phyloP scores from a whole-genome alignment of 1,140 invertebrate genomes.

The Bombus terrestris region DNA sequence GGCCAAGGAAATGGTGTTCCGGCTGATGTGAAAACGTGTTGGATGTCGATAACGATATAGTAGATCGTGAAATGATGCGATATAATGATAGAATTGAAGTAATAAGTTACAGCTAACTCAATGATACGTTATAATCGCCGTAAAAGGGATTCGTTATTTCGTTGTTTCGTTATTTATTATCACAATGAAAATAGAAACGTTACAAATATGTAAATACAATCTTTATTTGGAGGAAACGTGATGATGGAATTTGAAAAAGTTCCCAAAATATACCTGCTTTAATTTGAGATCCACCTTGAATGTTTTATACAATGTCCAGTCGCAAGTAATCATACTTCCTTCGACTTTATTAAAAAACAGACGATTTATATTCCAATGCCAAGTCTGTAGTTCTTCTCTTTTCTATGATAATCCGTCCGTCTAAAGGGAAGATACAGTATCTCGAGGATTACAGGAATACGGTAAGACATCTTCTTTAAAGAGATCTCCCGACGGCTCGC shows the following conservation, averaged over 20 bases:
- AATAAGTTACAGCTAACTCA: too few species aligned
- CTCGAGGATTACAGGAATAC: background rate
- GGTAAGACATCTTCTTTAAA: constrained; percentile 3
- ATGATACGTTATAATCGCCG: too few species aligned
- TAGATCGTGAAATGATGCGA: background rate
- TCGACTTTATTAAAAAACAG: background rate
- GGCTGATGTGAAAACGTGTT: background rate
- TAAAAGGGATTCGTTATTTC: too few species aligned
- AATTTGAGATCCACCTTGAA: background rate
- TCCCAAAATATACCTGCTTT: background rate
- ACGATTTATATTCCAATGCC: background rate
- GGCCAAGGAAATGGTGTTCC: background rate
- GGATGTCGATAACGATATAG: background rate
- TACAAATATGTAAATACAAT: background rate
- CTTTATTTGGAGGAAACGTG: background rate
- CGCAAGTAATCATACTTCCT: background rate
- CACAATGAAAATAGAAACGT: fast-evolving
- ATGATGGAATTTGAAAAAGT: background rate
- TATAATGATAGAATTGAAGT: background rate
- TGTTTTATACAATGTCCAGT: background rate
- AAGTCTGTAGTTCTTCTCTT: background rate
- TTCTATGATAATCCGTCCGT: background rate
- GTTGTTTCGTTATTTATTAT: background rate
- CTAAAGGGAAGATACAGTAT: background rate
- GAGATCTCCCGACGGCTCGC: background rate